Base-by-base conservation (phyloP, 2,113 vertebrate genomes). In the Dolichallabes microphthalmus region DNA sequence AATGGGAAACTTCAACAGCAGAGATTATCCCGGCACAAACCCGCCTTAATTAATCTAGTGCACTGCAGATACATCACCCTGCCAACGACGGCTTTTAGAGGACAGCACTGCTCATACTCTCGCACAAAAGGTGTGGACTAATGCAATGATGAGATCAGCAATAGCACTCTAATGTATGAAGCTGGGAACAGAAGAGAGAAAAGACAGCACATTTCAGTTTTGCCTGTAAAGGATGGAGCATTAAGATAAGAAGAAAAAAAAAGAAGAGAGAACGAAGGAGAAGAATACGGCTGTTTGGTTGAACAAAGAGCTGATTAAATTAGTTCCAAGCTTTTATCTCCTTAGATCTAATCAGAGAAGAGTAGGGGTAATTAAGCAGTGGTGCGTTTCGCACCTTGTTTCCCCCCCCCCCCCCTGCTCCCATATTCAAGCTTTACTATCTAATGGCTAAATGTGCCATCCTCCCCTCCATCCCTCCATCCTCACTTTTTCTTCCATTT, bases 271-370 rank as follows among this genome's bases (percentile, higher is more conserved):
- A 60, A 76, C 83, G 81, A 80, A n/a, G 58, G 63, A 57, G 82
- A 86, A 78, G 79, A 82, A 87, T 79, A 80, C 14, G 39, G 73
- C 76, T 84, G 81, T 86, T 82, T 68, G 39, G 75, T 64, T 58
- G 83, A 85, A 88, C 85, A 90, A 89, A 90, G 89, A 89, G 81
- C 83, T 85, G 87, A 88, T 90, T 88, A 90, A 88, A 90, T 90
- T 88, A 89, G 80, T 83, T 85, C 82, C 58, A 50, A 88, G 89
- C 89, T 90, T 90, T 90, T 90, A 90, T 88, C 85, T 82, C 55
- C 80, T 88, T 85, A 88, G 75, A 81, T 87, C 85, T 90, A 86
- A 90, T 88, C 80, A 88, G 84, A 86, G 79, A 73, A 60, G 87
- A 86, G 84, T 87, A 77, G 82, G 75, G 82, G 77, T 75, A 88